phyloP scores from a whole-genome alignment of 2,113 vertebrate species.

The Xiphophorus hellerii region DNA sequence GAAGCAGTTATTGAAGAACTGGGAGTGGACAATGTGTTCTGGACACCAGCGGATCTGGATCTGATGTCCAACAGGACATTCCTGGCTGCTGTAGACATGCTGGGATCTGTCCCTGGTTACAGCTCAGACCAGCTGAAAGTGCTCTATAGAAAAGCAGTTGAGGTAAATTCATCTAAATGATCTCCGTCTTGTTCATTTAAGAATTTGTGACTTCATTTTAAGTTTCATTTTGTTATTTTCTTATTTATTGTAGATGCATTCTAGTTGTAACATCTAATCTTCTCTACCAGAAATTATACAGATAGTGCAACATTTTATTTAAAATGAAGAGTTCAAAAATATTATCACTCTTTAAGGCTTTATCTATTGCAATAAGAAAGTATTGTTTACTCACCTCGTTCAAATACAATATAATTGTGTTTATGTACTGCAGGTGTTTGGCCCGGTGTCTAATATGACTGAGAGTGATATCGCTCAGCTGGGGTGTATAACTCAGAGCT shows the following conservation, averaged over 20 bases:
- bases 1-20: slow-evolving; percentile 53
- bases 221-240: background rate
- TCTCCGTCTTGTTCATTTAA: background rate
- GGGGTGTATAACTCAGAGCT: slow-evolving; percentile 70
- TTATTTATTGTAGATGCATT: background rate
- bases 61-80: slow-evolving; percentile 57
- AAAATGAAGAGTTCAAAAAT: background rate
- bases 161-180: slow-evolving; percentile 53
- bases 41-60: slow-evolving; percentile 57
- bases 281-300: background rate
- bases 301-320: background rate
- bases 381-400: background rate
- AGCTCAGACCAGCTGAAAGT: slow-evolving; percentile 55
- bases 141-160: slow-evolving; percentile 53
- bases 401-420: background rate
- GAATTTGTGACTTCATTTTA: background rate
- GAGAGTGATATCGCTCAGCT: slow-evolving; percentile 55
- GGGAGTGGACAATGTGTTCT: slow-evolving; percentile 56
- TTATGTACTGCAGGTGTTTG: slow-evolving; percentile 57
- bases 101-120: slow-evolving; percentile 60
- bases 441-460: slow-evolving; percentile 44
- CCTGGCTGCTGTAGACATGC: slow-evolving; percentile 31
- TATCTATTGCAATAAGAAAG: background rate
- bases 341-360: background rate
- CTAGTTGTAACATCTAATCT: background rate